phyloP scores from a whole-genome alignment of 2,113 vertebrate genomes.

The Thermophis baileyi region DNA sequence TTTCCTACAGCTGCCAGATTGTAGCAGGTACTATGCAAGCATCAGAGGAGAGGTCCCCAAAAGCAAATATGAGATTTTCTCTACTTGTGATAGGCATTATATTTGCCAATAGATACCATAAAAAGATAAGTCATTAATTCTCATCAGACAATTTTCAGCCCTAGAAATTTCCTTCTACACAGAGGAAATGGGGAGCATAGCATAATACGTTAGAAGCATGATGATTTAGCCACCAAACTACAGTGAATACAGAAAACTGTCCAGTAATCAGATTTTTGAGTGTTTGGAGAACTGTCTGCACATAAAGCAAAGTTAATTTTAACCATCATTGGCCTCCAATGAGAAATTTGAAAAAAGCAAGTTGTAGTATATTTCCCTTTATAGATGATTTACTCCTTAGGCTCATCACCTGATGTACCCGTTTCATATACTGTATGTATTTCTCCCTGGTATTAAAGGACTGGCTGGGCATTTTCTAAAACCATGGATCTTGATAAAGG shows the following conservation, averaged over 20 bases:
- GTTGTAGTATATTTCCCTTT: background rate
- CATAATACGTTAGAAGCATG: slow-evolving; percentile 14
- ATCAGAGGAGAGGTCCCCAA: background rate
- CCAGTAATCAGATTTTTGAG: background rate
- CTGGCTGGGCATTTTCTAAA: slow-evolving; percentile 16
- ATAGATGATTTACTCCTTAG: background rate
- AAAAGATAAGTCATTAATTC: background rate
- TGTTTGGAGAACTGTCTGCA: background rate
- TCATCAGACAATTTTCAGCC: background rate
- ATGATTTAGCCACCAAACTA: background rate
- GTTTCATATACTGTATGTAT: background rate
- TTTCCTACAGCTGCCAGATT: background rate
- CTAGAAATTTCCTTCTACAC: background rate
- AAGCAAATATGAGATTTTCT: background rate
- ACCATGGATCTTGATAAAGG: slow-evolving; percentile 23
- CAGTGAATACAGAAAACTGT: background rate
- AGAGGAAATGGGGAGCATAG: background rate
- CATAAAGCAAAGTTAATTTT: background rate
- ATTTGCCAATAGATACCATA: background rate
- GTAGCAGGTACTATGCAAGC: background rate
- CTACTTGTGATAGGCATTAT: background rate
- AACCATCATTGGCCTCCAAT: background rate
- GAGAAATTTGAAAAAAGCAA: background rate
- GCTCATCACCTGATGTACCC: background rate
- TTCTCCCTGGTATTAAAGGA: background rate